Evolutionary conservation across 2,888 invertebrate species (phyloP), one percentile per base, ranked within the genome.

Genomic region (Lasioglossum calceatum): DNA sequence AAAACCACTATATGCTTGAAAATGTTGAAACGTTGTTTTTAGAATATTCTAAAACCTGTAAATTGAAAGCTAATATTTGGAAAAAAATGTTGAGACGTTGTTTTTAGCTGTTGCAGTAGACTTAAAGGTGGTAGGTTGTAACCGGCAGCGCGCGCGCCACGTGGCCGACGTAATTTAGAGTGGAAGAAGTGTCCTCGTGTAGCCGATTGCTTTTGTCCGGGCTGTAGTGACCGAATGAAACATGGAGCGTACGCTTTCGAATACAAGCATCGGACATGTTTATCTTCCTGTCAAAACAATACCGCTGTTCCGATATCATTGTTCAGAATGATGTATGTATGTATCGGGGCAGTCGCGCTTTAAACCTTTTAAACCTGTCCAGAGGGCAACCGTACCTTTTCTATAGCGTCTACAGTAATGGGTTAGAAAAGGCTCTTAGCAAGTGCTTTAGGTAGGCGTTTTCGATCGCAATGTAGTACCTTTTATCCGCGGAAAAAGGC

Each of bases 361-460:
- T 86, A 88, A 90, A 90, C 89, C 89, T 91, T 91, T 91, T 91
- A 89, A 88, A 89, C 85, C 88, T 72, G 85, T 61, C 61, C 71
- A 77, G 76, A 79, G 82, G 76, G 85, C 84, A 88, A 88, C 87
- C 36, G 74, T 83, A 78, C 87, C 78, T 79, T 81, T 84, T 82
- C 81, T 81, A 78, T 70, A 82, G 76, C 83, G 71, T 84, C 82
- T 50, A 71, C 77, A 78, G 87, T 87, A 91, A 91, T 90, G 90
- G 88, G 90, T 88, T 88, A 89, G 91, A 90, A 93, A 92, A 92
- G 90, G 92, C 93, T 93, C 93, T 94, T 92, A 93, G 93, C 93
- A 91, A 92, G 92, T 92, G 93, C 92, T 93, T 92, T 90, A 90
- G 88, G 91, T 91, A 90, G 92, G 91, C 90, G 92, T 92, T 92